These are phyloP conservation scores for Fregata magnificens DNA, from an alignment of 2,113 vertebrate genomes.

Conservation along the genomic window DNA sequence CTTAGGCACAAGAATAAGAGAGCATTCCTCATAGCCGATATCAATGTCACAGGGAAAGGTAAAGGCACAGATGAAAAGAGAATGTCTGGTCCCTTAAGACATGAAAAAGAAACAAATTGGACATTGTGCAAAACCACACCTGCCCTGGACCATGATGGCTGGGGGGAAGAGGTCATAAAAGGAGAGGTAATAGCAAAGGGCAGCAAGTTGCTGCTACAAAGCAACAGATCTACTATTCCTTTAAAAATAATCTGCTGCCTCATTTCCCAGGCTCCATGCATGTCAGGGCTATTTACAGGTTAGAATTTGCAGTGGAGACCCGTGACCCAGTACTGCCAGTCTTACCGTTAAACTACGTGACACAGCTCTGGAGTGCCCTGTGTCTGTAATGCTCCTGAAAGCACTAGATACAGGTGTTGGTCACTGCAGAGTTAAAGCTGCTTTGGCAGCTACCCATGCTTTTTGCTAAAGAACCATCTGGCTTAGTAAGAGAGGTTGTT, in stretches of 20 bases:
- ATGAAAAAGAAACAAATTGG: not conserved
- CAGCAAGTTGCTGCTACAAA: not conserved
- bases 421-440: constrained; percentile 4
- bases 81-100: not conserved
- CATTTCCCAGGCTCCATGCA: not conserved
- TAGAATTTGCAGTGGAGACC: not conserved
- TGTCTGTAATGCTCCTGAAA: not conserved
- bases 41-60: not conserved
- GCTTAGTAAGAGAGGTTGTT: not conserved
- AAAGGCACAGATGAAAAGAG: not conserved
- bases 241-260: not conserved
- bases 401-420: not conserved
- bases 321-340: not conserved
- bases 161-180: not conserved
- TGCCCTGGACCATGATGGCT: not conserved
- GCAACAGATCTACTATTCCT: not conserved
- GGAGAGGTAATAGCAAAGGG: not conserved
- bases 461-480: constrained; percentile 13
- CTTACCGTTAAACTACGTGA: not conserved
- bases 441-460: not conserved
- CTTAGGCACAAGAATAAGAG: not conserved
- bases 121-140: not conserved
- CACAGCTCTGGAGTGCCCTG: not conserved
- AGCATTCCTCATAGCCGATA: not conserved
- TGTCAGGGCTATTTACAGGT: not conserved